Base-by-base conservation (phyloP, 2,797 vertebrate genomes). In the Phaenicophaeus curvirostris region DNA sequence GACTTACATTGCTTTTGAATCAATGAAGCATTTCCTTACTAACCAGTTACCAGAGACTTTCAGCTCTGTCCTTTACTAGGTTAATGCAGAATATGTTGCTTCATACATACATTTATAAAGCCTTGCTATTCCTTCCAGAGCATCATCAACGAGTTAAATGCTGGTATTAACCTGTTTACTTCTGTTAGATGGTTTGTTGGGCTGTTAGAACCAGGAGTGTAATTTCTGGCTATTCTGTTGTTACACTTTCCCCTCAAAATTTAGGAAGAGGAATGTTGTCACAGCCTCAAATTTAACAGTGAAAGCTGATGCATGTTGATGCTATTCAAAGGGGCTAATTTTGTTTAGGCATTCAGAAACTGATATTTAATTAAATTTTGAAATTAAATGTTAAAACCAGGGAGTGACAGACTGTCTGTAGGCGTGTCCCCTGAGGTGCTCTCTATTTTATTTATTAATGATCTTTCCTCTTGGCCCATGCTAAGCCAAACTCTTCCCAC, bases 361-460 rank as follows among this genome's bases (percentile, higher is more conserved):
- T 73, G 62, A 72, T 95, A 90, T 85, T 94, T 96, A 96, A 97
- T 97, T 97, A 97, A 96, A 96, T 96, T 97, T 96, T 90, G 96
- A 95, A 96, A 95, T 35, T 86, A 95, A 96, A 93, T 93, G 94
- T 95, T 92, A 84, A 95, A 95, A 96, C 46, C 89, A 86, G 87
- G 90, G 92, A 94, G 95, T 97, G 97, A 97, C 96, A 97, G 97
- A 96, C 95, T 96, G 96, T 95, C 96, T 97, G 96, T 97, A 79
- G 97, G 96, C 24, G 85, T 95, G 94, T 97, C 95, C 95, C 95
- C 96, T 91, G 97, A 96, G 96, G 96, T 96, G 93, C 77, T 96
- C 91, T 72, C 65, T 82, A 5, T 83, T 93, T 96, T 80, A 88
- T 93, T 61, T 90, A 76, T 95, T 97, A 90, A 95, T 93, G 76